Percentiles rank a stretch among this genome's conserved stretches.
Evolutionary conservation across 2,113 vertebrate species (phyloP).

Genomic region (Phyllopteryx taeniolatus): DNA sequence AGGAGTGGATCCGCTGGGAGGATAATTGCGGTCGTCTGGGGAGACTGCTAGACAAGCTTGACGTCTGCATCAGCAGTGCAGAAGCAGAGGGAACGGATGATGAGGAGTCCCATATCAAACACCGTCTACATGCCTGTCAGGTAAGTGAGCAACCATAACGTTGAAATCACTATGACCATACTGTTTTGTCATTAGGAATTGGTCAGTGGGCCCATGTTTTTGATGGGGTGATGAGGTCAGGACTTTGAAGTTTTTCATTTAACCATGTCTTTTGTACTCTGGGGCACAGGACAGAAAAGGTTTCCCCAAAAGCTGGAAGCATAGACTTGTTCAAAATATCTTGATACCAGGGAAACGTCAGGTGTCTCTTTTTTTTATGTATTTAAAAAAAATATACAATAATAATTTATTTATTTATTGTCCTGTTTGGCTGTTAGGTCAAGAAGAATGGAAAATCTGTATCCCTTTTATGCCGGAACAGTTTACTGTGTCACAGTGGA

Average conservation of each 20-base stretch:
- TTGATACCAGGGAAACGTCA: background rate
- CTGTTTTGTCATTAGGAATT: background rate
- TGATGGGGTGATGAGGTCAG: background rate
- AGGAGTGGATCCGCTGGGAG: constrained; percentile 85
- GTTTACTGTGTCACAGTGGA: too few relatives aligned
- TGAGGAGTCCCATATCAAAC: constrained; percentile 63
- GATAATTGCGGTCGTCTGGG: constrained; percentile 63
- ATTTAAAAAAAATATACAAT: too few relatives aligned
- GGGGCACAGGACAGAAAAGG: background rate
- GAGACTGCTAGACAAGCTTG: constrained; percentile 76
- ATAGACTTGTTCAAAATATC: background rate
- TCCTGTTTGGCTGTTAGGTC: too few relatives aligned
- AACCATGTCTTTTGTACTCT: background rate
- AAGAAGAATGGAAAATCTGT: too few relatives aligned
- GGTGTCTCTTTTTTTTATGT: background rate
- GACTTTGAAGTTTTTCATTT: background rate
- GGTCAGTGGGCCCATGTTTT: background rate
- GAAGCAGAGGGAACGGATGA: constrained; percentile 48
- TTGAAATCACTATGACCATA: background rate
- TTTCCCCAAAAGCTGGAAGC: background rate
- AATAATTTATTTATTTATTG: too few relatives aligned
- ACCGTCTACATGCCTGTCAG: constrained; percentile 77
- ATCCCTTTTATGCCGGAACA: too few relatives aligned
- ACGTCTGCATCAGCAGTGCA: constrained; percentile 68
- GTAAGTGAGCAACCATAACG: constrained; percentile 52